Conservation (phyloP, 2,888 invertebrate species). For the Drosophila conformis region DNA sequence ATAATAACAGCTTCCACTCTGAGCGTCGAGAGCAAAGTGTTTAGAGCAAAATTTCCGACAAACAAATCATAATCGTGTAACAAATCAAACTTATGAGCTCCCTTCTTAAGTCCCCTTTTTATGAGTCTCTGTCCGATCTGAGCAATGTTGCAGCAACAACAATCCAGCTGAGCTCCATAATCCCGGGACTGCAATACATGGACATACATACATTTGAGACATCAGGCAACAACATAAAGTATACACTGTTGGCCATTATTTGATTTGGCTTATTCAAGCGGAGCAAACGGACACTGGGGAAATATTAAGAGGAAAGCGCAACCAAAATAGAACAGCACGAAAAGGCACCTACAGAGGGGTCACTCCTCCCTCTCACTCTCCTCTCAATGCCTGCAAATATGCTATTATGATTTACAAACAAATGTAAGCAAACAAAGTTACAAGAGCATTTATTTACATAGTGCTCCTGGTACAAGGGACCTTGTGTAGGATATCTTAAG, state of each 20-base stretch:
- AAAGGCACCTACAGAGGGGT: conserved; percentile 8
- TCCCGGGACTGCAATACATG: conserved; percentile 43
- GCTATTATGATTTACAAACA: background rate
- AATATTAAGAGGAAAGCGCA: conserved; percentile 35
- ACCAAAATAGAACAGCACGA: conserved; percentile 9
- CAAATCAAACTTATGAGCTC: conserved; percentile 64
- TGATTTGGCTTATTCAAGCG: conserved; percentile 55
- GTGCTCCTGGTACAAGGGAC: background rate
- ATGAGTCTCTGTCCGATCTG: conserved; percentile 49
- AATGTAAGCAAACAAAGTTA: background rate
- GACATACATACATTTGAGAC: conserved; percentile 2
- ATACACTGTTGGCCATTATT: conserved; percentile 61
- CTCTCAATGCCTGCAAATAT: background rate
- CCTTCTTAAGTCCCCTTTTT: conserved; percentile 47
- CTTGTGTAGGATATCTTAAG: background rate
- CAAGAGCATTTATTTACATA: background rate
- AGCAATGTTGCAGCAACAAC: conserved; percentile 8
- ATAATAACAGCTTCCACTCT: conserved; percentile 8
- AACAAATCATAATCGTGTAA: conserved; percentile 73
- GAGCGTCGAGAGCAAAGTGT: conserved; percentile 19
- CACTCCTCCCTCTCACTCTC: background rate
- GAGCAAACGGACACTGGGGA: conserved; percentile 42
- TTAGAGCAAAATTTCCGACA: conserved; percentile 40
- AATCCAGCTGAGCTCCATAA: conserved; percentile 32
- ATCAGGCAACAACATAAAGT: conserved; percentile 9